These are phyloP conservation scores for Wasmannia auropunctata DNA, from an alignment of 1,140 invertebrate genomes.

Conservation along the genomic window DNA sequence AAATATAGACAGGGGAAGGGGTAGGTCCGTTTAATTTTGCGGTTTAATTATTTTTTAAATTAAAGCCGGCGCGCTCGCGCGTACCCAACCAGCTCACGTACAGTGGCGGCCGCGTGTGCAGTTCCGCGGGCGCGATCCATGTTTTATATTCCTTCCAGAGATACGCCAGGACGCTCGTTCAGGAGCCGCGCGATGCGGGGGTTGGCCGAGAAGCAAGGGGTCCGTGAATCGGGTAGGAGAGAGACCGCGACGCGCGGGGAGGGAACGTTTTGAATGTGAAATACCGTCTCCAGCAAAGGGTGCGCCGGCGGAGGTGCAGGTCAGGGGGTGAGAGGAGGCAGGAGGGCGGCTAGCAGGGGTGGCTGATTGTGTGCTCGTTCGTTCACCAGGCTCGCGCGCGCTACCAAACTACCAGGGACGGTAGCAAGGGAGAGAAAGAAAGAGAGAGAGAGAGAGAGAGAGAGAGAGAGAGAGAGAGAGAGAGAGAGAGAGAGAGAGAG, in stretches of 20 bases:
- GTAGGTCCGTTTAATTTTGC: constrained; percentile 78
- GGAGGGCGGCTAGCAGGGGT: constrained; percentile 26
- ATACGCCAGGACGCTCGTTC: constrained; percentile 68
- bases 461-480: constrained; percentile 47
- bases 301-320: background rate
- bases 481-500: constrained; percentile 52
- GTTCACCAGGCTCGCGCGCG: constrained; percentile 54
- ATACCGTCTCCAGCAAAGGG: constrained; percentile 64
- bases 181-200: constrained; percentile 54
- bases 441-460: background rate
- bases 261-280: constrained; percentile 73
- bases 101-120: background rate
- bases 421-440: constrained; percentile 51
- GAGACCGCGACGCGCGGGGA: constrained; percentile 58
- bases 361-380: constrained; percentile 70
- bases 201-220: constrained; percentile 22
- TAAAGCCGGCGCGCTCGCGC: constrained; percentile 66
- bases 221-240: constrained; percentile 50
- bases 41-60: constrained; percentile 83
- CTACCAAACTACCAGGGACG: constrained; percentile 19
- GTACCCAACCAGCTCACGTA: background rate
- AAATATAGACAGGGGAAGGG: constrained; percentile 40
- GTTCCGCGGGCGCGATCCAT: constrained; percentile 51
- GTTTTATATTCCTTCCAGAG: constrained; percentile 78
- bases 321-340: constrained; percentile 10